Conservation (phyloP, 37 sponge, comb jelly and placozoan species). For the Hexactinellida sp. region DNA sequence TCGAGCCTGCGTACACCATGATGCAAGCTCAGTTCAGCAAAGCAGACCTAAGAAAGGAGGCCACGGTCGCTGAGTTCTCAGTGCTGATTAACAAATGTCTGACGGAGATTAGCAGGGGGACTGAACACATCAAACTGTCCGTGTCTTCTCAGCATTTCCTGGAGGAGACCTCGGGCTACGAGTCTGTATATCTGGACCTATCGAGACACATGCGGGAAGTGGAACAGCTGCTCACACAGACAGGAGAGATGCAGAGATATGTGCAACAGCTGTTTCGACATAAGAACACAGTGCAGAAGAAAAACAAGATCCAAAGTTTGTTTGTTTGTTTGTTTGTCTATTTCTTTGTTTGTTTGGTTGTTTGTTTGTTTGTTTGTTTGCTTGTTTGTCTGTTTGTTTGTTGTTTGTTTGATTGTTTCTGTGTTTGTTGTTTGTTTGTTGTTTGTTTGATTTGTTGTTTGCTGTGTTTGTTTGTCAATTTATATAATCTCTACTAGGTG, state of each 20-base stretch:
- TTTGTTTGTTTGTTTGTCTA: not conserved
- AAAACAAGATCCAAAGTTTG: not conserved
- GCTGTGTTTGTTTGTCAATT: not conserved
- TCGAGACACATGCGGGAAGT: not conserved
- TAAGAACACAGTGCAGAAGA: not conserved
- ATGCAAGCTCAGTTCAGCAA: not conserved
- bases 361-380: not conserved
- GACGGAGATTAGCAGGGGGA: not conserved
- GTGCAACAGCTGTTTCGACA: not conserved
- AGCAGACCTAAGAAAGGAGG: not conserved
- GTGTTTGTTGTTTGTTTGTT: too few relatives aligned
- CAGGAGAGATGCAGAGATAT: not conserved
- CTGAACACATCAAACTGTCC: not conserved
- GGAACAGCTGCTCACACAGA: not conserved
- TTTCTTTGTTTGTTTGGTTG: not conserved
- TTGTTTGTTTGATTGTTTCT: too few relatives aligned
- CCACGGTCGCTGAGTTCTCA: not conserved
- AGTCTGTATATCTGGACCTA: conserved; percentile 2
- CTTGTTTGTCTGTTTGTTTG: not conserved
- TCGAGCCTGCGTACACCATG: not conserved
- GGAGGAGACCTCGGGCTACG: conserved; percentile 3
- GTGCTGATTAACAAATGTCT: not conserved
- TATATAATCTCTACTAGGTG: not conserved
- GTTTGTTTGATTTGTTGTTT: not conserved
- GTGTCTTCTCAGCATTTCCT: conserved; percentile 5